A percentile compares a stretch with the other conserved stretches of the same genome.
These are phyloP conservation scores for Microvelia longipes DNA, from an alignment of 1,140 invertebrate species.

Conservation along the genomic window DNA sequence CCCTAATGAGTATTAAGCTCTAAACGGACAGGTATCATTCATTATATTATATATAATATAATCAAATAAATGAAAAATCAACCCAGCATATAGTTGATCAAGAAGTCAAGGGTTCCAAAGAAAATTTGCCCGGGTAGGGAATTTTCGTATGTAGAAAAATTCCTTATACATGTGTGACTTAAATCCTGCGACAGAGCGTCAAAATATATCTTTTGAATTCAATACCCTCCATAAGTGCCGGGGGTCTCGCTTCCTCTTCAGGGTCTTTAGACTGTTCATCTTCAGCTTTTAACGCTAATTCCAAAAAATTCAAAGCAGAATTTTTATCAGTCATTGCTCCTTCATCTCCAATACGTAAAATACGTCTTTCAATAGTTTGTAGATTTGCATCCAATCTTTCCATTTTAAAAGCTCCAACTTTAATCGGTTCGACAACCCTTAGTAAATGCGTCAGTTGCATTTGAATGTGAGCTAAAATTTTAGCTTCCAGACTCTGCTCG, in stretches of 20 bases:
- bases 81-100: too few relatives aligned
- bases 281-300: not conserved
- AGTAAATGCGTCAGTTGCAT: not conserved
- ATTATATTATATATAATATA: too few relatives aligned
- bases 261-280: not conserved
- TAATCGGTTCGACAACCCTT: not conserved
- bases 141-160: too few relatives aligned
- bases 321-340: not conserved
- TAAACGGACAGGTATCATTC: too few relatives aligned
- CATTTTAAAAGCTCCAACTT: conserved; percentile 1
- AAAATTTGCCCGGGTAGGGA: too few relatives aligned
- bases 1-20: too few relatives aligned
- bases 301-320: not conserved
- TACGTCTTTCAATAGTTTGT: not conserved
- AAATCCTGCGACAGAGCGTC: too few relatives aligned
- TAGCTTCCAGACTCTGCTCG: not conserved
- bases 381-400: not conserved
- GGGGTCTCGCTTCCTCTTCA: not conserved
- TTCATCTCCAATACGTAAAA: not conserved
- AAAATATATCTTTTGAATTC: too few relatives aligned
- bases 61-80: too few relatives aligned
- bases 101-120: too few relatives aligned
- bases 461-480: not conserved
- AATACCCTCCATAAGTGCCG: not conserved
- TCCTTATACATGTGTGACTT: too few relatives aligned